Evolutionary conservation across 2,888 invertebrate species (phyloP).

Genomic region (Amaurobius ferox): DNA sequence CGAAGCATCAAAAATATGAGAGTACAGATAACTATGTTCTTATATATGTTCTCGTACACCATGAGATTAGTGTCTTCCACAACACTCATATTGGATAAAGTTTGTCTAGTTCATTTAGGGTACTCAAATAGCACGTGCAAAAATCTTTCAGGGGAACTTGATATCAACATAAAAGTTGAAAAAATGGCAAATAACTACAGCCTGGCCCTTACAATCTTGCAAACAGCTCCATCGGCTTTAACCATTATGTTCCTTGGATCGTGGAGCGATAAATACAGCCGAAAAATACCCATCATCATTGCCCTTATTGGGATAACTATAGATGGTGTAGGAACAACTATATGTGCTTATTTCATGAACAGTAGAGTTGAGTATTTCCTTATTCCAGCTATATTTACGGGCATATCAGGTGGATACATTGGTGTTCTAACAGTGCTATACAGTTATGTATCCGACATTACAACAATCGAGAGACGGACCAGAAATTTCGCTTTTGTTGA

Average conservation of each 20-base stretch:
- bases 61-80: neutral
- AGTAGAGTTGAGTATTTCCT: neutral
- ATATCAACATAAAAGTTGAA: neutral
- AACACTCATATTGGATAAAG: constrained; percentile 4
- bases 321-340: neutral
- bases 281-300: constrained; percentile 19
- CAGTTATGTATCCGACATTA: constrained; percentile 32
- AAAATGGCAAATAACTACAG: neutral
- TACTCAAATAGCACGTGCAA: neutral
- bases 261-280: constrained; percentile 38
- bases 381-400: constrained; percentile 8
- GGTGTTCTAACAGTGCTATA: neutral
- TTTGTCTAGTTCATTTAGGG: constrained; percentile 10
- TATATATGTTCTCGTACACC: constrained; percentile 1
- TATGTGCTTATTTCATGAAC: neutral
- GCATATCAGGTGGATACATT: constrained; percentile 23
- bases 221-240: neutral
- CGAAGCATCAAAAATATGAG: too few species aligned
- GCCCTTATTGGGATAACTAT: constrained; percentile 1
- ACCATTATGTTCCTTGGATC: constrained; percentile 23
- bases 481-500: neutral
- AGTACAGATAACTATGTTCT: too few species aligned
- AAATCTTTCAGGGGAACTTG: neutral
- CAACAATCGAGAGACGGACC: neutral
- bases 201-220: neutral